Base-by-base conservation (phyloP, 1,140 invertebrate species). In the Drosophila burlai region DNA sequence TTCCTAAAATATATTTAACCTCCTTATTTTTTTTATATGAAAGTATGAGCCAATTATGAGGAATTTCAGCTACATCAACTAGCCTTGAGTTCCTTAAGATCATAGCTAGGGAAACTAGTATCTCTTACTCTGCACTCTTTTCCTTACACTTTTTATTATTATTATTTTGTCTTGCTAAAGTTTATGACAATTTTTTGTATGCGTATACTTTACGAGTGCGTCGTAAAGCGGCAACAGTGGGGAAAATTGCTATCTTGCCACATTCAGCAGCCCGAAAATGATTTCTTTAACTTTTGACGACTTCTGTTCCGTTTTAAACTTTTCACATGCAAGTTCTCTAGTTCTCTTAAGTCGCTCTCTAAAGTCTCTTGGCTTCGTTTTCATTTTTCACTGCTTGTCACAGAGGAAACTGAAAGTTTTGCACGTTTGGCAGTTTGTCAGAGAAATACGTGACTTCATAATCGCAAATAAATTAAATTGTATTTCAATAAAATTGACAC, bases 371-470 rank as follows among this genome's bases (percentile, higher is more conserved):
- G 21, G 10, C 26, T 18, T 40, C 21, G 18, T 9, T 46, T 42
- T 38, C 21, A 43, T 24, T 49, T 72, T 49, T 26, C 13, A n/a
- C 11, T 26, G 18, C 21, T 45, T 54, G 38, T 40, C 67, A 26
- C n/a, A 42, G 40, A 24, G 31, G 43, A 60, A 76, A 84, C 58
- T 47, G 59, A 64, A 67, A 58, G 73, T 77, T 73, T 64, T 42
- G 73, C 81, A 87, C 84, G 84, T 87, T 79, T 64, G 60, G 43
- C 65, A 78, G 84, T 89, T 89, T 84, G 80, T 52, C 45, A 52
- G 24, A 31, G 45, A 76, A 76, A 69, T 90, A 87, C 84, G 84
- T 90, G 84, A 84, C 84, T 57, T 43, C 60, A 87, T 83, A 75
- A 58, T 31, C 38, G 45, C 31, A 55, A 38, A 59, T 36, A 45